A percentile compares a stretch with the other conserved stretches of the same genome.
phyloP scores from a whole-genome alignment of 2,888 invertebrate species.

The Melanchra persicariae region DNA sequence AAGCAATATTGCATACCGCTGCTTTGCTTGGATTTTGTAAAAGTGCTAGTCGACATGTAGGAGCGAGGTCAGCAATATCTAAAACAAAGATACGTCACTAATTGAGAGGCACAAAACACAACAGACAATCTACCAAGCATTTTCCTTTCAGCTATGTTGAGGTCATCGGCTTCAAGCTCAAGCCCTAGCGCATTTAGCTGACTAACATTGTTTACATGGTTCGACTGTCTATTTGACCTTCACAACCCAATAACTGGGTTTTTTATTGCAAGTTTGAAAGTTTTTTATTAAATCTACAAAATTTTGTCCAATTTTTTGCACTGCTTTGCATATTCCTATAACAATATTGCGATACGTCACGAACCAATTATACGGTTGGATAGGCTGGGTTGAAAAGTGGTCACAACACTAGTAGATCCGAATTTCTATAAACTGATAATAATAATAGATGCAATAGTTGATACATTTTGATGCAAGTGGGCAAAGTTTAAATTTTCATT shows the following conservation, averaged over 20 bases:
- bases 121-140: not conserved
- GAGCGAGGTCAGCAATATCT: slow-evolving; percentile 23
- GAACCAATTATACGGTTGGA: slow-evolving; percentile 31
- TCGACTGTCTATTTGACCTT: no score
- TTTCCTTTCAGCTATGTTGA: no score
- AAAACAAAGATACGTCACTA: slow-evolving; percentile 16
- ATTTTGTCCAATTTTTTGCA: no score
- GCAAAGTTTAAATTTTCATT: no score
- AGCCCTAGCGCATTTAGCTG: no score
- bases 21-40: slow-evolving; percentile 17
- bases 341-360: not conserved
- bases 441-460: no score
- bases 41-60: not conserved
- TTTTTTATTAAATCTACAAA: no score
- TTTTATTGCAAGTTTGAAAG: no score
- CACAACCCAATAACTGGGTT: no score
- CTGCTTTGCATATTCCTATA: no score
- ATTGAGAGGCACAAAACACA: not conserved
- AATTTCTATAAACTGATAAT: not conserved
- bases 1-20: slow-evolving; percentile 3
- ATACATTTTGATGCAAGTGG: not conserved
- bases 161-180: no score
- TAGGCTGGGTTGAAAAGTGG: slow-evolving; percentile 9
- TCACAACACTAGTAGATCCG: not conserved
- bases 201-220: no score